Conservation (phyloP, 2,113 vertebrate genomes). For the Elachura formosa region DNA sequence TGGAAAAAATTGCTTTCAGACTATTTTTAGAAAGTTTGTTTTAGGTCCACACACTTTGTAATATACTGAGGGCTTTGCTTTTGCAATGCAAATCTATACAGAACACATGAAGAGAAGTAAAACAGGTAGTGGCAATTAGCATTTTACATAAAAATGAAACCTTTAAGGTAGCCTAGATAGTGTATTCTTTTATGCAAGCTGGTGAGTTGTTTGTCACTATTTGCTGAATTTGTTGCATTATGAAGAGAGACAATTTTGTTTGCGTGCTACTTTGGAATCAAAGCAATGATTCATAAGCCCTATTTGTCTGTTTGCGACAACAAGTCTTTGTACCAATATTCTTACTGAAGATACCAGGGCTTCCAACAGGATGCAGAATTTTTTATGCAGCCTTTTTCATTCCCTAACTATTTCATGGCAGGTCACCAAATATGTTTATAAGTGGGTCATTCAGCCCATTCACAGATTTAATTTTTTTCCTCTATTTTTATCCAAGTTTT, state of each 20-base stretch:
- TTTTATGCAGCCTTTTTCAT: conserved; percentile 3
- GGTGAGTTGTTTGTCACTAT: not conserved
- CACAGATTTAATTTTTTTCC: not conserved
- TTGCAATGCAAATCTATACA: not conserved
- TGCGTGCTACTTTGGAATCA: conserved; percentile 11
- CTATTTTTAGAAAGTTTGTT: not conserved
- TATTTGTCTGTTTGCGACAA: conserved; percentile 9
- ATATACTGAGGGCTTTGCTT: not conserved
- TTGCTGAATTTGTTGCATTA: not conserved
- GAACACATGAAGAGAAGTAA: not conserved
- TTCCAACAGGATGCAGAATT: conserved; percentile 30
- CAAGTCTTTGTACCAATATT: conserved; percentile 13
- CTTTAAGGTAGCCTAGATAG: not conserved
- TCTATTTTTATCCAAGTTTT: not conserved
- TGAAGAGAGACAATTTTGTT: not conserved
- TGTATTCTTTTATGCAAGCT: not conserved
- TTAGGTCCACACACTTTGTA: not conserved
- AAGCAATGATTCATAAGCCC: conserved; percentile 30
- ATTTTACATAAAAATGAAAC: not conserved
- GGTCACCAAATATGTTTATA: conserved; percentile 53
- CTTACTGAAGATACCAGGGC: not conserved
- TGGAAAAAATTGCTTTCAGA: not conserved
- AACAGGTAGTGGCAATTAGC: not conserved
- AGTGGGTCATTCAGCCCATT: conserved; percentile 30
- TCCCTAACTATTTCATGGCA: conserved; percentile 43